These are phyloP conservation scores for Lasius platythorax DNA, from an alignment of 2,888 invertebrate genomes.

Conservation along the genomic window DNA sequence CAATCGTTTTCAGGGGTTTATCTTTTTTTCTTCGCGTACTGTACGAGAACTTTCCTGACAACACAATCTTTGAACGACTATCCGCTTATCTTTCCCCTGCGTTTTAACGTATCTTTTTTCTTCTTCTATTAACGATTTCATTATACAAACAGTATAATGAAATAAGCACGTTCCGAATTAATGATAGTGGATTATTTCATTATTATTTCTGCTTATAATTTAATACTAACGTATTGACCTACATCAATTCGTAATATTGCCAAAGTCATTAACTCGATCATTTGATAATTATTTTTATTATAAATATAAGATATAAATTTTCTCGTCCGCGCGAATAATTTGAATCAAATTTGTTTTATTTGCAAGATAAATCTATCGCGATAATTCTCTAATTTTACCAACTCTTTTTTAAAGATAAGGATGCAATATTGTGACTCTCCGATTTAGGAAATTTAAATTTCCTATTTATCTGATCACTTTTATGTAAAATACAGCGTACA, in stretches of 20 bases:
- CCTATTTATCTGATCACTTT: neutral
- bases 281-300: neutral
- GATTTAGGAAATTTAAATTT: neutral
- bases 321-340: neutral
- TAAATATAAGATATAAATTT: neutral
- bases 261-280: neutral
- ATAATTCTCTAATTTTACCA: neutral
- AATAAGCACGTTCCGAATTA: neutral
- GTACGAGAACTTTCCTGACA: conserved; percentile 55
- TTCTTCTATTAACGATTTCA: neutral
- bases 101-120: conserved; percentile 2
- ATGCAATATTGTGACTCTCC: neutral
- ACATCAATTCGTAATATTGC: neutral
- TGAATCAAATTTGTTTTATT: neutral
- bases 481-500: neutral
- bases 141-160: neutral
- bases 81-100: conserved; percentile 40
- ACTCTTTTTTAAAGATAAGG: too few species aligned
- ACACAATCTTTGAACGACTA: conserved; percentile 59
- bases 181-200: neutral
- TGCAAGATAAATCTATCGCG: neutral
- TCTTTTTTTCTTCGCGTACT: neutral
- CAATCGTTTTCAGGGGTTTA: conserved; percentile 43
- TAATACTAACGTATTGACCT: neutral
- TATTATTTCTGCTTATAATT: neutral